phyloP scores from a whole-genome alignment of 2,888 invertebrate genomes.

The Pristionchus mayeri region DNA sequence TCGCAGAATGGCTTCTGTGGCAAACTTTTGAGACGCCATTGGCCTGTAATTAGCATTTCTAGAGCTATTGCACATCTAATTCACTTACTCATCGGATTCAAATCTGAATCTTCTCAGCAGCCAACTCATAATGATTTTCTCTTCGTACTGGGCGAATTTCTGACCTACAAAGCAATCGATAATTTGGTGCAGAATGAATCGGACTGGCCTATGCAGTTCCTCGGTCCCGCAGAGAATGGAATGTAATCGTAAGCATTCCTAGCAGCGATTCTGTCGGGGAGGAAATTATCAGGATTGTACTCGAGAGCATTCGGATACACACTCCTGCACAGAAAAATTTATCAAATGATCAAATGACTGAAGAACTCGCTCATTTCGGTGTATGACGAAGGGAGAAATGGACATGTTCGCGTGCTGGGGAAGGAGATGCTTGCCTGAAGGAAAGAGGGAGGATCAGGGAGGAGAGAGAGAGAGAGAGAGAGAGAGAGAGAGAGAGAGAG shows the following conservation, averaged over 20 bases:
- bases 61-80: too few relatives aligned
- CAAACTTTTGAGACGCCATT: too few relatives aligned
- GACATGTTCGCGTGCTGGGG: background rate
- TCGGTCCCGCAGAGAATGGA: background rate
- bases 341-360: background rate
- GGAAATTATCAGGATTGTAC: background rate
- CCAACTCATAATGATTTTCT: background rate
- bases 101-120: background rate
- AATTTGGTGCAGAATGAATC: background rate
- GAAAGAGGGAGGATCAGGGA: background rate
- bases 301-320: background rate
- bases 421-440: background rate
- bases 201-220: background rate
- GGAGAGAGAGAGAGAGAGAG: too few relatives aligned
- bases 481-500: background rate
- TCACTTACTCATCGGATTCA: background rate
- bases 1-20: too few relatives aligned
- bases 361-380: background rate
- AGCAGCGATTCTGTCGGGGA: background rate
- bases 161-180: background rate
- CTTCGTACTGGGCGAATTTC: background rate
- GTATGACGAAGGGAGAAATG: background rate
- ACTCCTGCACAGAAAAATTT: background rate
- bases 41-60: background rate
- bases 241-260: background rate